Conservation (phyloP, 2,797 vertebrate genomes). For the Emys orbicularis region DNA sequence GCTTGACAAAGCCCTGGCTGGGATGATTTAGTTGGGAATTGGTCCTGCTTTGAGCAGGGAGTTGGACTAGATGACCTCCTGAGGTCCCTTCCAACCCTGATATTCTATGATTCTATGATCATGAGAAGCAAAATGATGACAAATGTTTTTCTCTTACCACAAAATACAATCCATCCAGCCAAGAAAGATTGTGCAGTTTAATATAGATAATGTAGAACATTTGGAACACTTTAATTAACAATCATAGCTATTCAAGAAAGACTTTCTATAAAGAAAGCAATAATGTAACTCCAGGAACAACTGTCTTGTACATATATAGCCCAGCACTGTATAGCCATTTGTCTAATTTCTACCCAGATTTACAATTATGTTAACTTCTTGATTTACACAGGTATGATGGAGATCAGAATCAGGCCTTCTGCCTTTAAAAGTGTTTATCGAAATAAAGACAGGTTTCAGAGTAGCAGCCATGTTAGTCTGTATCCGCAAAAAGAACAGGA, state of each 20-base stretch:
- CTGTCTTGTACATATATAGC: neutral
- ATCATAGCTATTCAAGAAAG: neutral
- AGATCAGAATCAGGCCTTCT: neutral
- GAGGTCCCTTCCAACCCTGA: no score
- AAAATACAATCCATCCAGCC: neutral
- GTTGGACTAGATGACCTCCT: no score
- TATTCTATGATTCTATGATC: neutral
- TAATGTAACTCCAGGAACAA: neutral
- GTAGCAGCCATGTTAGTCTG: no score
- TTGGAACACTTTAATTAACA: neutral
- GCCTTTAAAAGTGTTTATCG: constrained; percentile 9
- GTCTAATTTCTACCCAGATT: neutral
- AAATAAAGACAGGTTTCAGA: neutral
- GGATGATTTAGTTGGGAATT: no score
- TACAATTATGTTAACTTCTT: neutral
- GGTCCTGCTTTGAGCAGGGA: no score
- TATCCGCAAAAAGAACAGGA: no score
- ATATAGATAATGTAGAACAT: constrained; percentile 8
- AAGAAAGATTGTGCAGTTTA: constrained; percentile 20
- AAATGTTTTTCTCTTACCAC: constrained; percentile 27
- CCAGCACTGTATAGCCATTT: neutral
- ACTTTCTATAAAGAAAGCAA: neutral
- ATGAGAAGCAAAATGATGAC: constrained; percentile 20
- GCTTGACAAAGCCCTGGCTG: no score
- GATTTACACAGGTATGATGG: neutral